Percentiles rank a stretch among this genome's conserved stretches.
These are phyloP conservation scores for Drosophila conformis DNA, from an alignment of 2,888 invertebrate species.

Conservation along the genomic window DNA sequence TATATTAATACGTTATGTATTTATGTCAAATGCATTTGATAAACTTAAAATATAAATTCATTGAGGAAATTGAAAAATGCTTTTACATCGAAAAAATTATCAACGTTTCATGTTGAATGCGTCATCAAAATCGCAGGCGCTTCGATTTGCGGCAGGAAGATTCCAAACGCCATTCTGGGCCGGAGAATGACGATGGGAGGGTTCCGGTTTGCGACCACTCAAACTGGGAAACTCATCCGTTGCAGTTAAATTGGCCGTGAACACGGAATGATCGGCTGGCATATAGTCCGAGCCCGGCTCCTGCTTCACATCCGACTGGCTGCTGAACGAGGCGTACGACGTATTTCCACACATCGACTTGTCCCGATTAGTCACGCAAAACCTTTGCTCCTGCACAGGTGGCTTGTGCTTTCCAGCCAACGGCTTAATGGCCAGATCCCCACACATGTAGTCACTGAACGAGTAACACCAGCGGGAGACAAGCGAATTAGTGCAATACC, in stretches of 20 bases:
- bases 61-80: neutral
- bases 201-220: constrained; percentile 12
- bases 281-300: constrained; percentile 19
- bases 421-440: constrained; percentile 83
- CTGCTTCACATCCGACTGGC: constrained; percentile 2
- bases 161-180: constrained; percentile 19
- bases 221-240: constrained; percentile 42
- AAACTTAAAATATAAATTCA: neutral
- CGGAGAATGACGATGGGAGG: neutral
- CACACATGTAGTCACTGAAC: constrained; percentile 85
- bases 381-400: constrained; percentile 42
- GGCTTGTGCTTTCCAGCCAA: constrained; percentile 85
- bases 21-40: neutral
- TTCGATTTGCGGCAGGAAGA: constrained; percentile 8
- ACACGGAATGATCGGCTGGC: constrained; percentile 40
- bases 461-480: constrained; percentile 85
- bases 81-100: neutral
- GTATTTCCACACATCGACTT: neutral
- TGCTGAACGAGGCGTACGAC: neutral
- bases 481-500: constrained; percentile 85
- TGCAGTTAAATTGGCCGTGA: neutral
- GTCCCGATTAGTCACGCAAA: constrained; percentile 1
- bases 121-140: neutral
- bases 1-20: neutral
- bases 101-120: constrained; percentile 30